These are phyloP conservation scores for Colletes gigas DNA, from an alignment of 1,140 invertebrate species.

Conservation along the genomic window DNA sequence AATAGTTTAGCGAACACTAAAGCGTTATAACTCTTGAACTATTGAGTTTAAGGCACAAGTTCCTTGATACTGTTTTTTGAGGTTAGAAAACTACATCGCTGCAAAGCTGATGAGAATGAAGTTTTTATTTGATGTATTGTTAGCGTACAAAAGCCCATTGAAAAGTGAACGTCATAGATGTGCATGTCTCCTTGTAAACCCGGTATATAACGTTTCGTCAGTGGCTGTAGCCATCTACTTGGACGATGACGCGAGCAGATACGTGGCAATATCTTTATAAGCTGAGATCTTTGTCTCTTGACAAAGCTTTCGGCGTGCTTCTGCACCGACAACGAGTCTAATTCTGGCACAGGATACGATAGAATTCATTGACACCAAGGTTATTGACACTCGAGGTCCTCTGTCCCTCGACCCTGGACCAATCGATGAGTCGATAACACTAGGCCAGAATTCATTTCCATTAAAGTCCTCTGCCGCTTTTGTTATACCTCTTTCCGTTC, in stretches of 20 bases:
- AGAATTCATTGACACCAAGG: constrained; percentile 30
- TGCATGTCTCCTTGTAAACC: too few species aligned
- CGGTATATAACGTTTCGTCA: background rate
- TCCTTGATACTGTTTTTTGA: too few species aligned
- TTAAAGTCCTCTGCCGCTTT: background rate
- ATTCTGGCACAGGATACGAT: constrained; percentile 1
- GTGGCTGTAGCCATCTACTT: background rate
- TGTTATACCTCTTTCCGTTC: constrained; percentile 6
- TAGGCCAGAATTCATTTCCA: constrained; percentile 32
- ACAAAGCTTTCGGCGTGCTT: background rate
- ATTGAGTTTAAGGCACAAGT: too few species aligned
- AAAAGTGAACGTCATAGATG: too few species aligned
- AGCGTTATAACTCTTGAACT: too few species aligned
- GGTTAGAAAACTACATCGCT: too few species aligned
- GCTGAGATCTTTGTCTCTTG: constrained; percentile 6
- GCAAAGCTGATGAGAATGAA: too few species aligned
- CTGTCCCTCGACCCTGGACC: background rate
- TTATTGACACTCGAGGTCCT: constrained; percentile 8
- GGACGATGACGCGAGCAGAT: constrained; percentile 9
- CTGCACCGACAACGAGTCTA: constrained; percentile 10
- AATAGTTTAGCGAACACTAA: too few species aligned
- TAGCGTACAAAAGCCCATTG: too few species aligned
- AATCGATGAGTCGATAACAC: constrained; percentile 19
- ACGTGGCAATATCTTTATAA: constrained; percentile 10
- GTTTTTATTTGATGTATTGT: too few species aligned